phyloP scores from a whole-genome alignment of 1,140 invertebrate genomes.

The Eciton burchellii region DNA sequence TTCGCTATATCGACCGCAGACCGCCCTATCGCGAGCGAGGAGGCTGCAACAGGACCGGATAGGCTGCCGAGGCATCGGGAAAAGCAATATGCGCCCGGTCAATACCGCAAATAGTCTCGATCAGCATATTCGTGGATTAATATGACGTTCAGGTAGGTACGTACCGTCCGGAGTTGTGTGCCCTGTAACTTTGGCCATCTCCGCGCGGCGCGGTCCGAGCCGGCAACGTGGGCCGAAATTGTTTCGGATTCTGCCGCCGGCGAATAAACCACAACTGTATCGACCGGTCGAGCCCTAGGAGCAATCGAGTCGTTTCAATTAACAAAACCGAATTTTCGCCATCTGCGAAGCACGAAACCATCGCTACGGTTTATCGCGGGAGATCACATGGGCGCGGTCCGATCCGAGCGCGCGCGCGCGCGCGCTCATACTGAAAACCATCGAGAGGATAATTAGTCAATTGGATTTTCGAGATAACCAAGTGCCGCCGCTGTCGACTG shows the following conservation, averaged over 20 bases:
- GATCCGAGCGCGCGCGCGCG: neutral
- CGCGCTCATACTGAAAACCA: constrained; percentile 32
- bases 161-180: constrained; percentile 41
- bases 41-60: constrained; percentile 25
- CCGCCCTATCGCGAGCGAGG: constrained; percentile 23
- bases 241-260: constrained; percentile 46
- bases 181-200: constrained; percentile 37
- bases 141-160: constrained; percentile 54
- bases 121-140: constrained; percentile 65
- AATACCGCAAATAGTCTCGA: constrained; percentile 68
- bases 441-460: constrained; percentile 64
- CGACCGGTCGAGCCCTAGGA: constrained; percentile 56
- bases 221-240: constrained; percentile 41
- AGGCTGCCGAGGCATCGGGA: constrained; percentile 50
- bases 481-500: neutral
- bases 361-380: constrained; percentile 51
- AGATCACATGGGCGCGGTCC: constrained; percentile 42
- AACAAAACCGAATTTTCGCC: constrained; percentile 71
- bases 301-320: constrained; percentile 72
- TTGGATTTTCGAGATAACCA: constrained; percentile 61
- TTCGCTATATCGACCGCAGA: constrained; percentile 63
- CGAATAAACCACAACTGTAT: constrained; percentile 49
- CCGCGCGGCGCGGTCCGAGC: neutral
- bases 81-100: constrained; percentile 63
- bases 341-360: constrained; percentile 61